Percentiles rank a stretch among this genome's conserved stretches.
Evolutionary conservation across 2,113 vertebrate genomes (phyloP).

Genomic region (Calidris pygmaea): DNA sequence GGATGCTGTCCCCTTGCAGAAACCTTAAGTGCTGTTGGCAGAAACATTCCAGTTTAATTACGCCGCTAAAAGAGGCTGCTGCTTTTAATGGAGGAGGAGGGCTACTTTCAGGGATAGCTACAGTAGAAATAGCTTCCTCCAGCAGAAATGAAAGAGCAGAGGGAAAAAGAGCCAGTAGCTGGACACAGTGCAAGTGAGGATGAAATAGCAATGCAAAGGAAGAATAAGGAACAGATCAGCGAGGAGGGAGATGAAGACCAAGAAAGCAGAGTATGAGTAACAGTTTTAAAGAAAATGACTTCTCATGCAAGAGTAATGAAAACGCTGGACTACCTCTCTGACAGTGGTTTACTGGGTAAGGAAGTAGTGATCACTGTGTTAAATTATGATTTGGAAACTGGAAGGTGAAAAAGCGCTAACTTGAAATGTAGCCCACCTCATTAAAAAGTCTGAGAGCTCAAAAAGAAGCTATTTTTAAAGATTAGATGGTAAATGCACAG

Average conservation of each 20-base stretch:
- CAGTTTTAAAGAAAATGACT: not conserved
- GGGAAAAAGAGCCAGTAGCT: not conserved
- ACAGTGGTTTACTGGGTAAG: not conserved
- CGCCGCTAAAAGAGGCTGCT: not conserved
- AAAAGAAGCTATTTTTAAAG: not conserved
- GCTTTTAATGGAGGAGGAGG: not conserved
- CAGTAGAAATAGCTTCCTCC: not conserved
- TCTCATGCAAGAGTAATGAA: not conserved
- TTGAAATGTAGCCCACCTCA: not conserved
- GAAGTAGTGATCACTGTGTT: not conserved
- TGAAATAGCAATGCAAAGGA: not conserved
- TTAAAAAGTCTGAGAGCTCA: not conserved
- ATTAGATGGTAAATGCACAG: not conserved
- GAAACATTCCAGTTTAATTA: constrained; percentile 21
- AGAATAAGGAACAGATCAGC: not conserved
- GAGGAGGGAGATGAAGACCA: not conserved
- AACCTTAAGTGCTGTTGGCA: not conserved
- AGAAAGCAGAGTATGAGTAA: not conserved
- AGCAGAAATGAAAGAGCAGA: not conserved
- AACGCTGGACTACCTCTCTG: not conserved
- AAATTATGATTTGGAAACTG: not conserved
- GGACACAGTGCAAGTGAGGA: not conserved
- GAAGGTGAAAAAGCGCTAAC: not conserved
- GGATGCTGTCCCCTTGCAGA: not conserved
- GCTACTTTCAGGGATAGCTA: not conserved